A percentile compares a stretch with the other conserved stretches of the same genome.
phyloP scores from a whole-genome alignment of 1,140 invertebrate species.

The Drosophila trapezifrons region DNA sequence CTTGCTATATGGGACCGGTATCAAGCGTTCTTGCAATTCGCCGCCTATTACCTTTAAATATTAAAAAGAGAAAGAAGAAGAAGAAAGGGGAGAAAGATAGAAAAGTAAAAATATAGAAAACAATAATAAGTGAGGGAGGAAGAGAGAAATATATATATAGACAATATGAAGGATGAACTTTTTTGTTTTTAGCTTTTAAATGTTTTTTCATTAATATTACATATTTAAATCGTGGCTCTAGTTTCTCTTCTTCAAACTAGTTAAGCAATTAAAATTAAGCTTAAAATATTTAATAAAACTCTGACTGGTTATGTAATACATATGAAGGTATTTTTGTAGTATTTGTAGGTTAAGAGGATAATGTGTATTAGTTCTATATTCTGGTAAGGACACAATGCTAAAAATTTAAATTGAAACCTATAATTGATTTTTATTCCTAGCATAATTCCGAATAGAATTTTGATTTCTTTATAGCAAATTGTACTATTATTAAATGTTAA shows the following conservation, averaged over 20 bases:
- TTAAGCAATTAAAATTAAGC: slow-evolving; percentile 3
- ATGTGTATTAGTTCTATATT: neutral
- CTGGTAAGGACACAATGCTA: slow-evolving; percentile 1
- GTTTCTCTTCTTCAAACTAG: neutral
- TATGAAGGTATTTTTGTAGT: neutral
- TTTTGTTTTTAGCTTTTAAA: neutral
- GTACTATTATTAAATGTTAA: no score
- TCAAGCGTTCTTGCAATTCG: slow-evolving; percentile 99
- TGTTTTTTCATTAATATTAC: neutral
- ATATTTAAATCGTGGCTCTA: neutral
- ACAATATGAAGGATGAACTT: neutral
- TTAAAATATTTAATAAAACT: neutral
- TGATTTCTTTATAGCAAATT: neutral
- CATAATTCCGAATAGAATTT: neutral
- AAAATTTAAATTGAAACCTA: neutral
- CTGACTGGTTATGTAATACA: neutral
- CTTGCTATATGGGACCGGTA: slow-evolving; percentile 99
- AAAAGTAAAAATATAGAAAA: slow-evolving; percentile 70
- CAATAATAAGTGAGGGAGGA: slow-evolving; percentile 62
- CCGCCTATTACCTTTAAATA: slow-evolving; percentile 97
- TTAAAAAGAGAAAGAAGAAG: slow-evolving; percentile 56
- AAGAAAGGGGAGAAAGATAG: slow-evolving; percentile 40
- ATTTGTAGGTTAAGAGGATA: neutral
- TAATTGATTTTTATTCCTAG: neutral
- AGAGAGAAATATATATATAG: slow-evolving; percentile 37